Base-by-base conservation (phyloP, 37 sponge, comb jelly and placozoan genomes). In the Trichoplax adhaerens region DNA sequence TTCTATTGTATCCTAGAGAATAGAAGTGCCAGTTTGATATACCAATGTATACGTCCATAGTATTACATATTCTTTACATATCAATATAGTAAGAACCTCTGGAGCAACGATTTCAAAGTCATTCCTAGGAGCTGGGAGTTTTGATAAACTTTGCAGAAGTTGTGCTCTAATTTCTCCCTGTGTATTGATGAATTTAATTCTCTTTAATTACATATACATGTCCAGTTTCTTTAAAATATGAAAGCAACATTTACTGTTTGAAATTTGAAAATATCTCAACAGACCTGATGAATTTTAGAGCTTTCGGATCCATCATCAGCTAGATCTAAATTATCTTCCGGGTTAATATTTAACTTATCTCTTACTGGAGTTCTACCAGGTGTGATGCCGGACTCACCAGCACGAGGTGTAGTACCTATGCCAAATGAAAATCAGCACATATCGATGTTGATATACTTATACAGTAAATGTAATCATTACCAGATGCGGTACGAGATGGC, bases 101-200 rank as follows among this genome's bases (percentile, higher is more conserved):
- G 92, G 92, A 1, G 88, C 62, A 1, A 91, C 99, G 50, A 96
- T 91, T 77, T 96, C 93, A 71, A 91, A 96, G 74, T 96, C 99
- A 59, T 96, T 96, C 74, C 67, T 83, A 0, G 99, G 99, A 58
- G 82, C 73, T 5, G 99, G 99, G 1, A 96, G 87, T 50, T 74
- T 74, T 5, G 84, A 76, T 57, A 96, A 71, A 7, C 93, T 88
- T 56, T 72, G 83, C 50, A 71, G 53, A 50, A 82, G 73, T 73
- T 78, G 79, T 48, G 80, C 74, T 57, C 52, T 53, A 3, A 86
- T 70, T 60, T 83, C 87, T 1, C 57, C 46, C 73, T 75, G n/a
- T 7, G 46, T 53, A 49, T 5, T 3, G 68, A 51, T 8, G 12
- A 49, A 7, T 67, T 67, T 48, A 67, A 67, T 51, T 67, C 50